Evolutionary conservation across 2,888 invertebrate genomes (phyloP), one percentile per base, ranked within the genome.

Genomic region (Drosophila austrosaltans): DNA sequence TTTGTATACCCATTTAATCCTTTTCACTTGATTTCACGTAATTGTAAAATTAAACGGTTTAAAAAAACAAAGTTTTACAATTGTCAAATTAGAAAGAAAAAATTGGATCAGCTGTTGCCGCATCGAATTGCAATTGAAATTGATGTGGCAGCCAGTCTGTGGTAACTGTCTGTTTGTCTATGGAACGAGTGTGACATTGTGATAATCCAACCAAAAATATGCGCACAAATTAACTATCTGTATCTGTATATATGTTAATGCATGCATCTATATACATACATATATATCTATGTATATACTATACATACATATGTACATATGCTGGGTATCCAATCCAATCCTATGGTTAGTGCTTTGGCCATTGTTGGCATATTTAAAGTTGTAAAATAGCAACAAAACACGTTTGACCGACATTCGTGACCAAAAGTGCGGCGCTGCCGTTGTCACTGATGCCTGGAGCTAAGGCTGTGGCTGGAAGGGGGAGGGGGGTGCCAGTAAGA

Each of bases 291-390:
- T 22, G 32, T 44, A 10, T 12, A 2, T 42, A 42, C 8, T 5
- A 3, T 30, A 36, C 10, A 16, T 16, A 16, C 16, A 36, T 30
- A 20, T 12, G 7, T 3, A 3, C 40, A 22, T 53, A 42, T 53
- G 32, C 32, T 32, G 16, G 25, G 16, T 30, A 25, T 58, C 60
- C 60, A 66, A 48, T 58, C 60, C 60, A 66, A 48, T 36, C 36
- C 57, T 39, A 20, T 60, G 60, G 42, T 53, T 44, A 61, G 69
- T 59, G 58, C 66, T 56, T 66, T 62, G 66, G 81, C 77, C 85
- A 87, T 87, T 83, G 83, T 88, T 85, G 85, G 88, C 86, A 88
- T 88, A 85, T 86, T 85, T 85, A 88, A 85, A 88, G 86, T 88
- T 85, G 85, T 88, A 85, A 85, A 85, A 85, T 87, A 85, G 83